Evolutionary conservation across 2,113 vertebrate species (phyloP), one percentile per base, ranked within the genome.

Genomic region (Phainopepla nitens): DNA sequence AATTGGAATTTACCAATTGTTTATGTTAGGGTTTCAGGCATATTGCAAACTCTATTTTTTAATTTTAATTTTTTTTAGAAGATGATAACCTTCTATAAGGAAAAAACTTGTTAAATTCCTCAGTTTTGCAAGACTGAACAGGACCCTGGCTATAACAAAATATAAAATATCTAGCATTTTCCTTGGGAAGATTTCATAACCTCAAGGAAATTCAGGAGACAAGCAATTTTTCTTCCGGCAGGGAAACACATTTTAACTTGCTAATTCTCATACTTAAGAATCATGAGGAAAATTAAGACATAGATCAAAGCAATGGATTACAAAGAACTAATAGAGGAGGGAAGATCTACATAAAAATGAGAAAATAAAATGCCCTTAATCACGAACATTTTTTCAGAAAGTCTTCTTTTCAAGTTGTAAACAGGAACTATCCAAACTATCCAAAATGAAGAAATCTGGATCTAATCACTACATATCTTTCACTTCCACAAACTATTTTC

Each of bases 211-310:
- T 79, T 54, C 20, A 73, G 9, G 56, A 75, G 10, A 88, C 29
- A 45, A 80, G 3, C 10, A 35, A 31, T 90, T 82, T 78, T 84
- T 88, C 53, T 95, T 82, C 35, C 90, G 20, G 7, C 44, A 81
- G 10, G 18, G 11, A 84, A 96, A 80, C 28, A 66, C 41, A 42
- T 88, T 94, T 78, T 94, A 87, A 85, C 13, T 51, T 81, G n/a
- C 73, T 97, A 53, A 81, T 90, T 70, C 76, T 94, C 86, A 76
- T 69, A 82, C 23, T 93, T 89, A 87, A 84, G 71, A 88, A 65
- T 77, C 92, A 25, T 73, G 72, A 79, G 21, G 60, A 90, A 69
- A 90, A 82, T 60, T 41, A 91, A 83, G 39, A 53, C 19, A 86
- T 27, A 53, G n/a, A 82, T 73, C 72, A 57, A 77, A 44, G 65